A percentile compares a stretch with the other conserved stretches of the same genome.
Evolutionary conservation across 2,113 vertebrate species (phyloP).

Genomic region (Azemiops feae): DNA sequence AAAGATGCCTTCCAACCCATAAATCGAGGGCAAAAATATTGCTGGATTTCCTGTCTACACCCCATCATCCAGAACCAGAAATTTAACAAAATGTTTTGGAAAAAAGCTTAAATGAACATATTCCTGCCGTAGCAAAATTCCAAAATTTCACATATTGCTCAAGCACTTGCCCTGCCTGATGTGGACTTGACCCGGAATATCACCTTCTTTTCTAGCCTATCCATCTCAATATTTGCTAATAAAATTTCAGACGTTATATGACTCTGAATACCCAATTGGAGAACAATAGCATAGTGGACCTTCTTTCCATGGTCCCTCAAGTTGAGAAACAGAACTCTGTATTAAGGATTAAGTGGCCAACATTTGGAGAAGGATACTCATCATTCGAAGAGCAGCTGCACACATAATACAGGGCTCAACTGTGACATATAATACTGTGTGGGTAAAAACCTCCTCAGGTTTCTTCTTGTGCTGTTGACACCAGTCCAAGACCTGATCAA

Average conservation of each 20-base stretch:
- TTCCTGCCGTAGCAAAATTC: not conserved
- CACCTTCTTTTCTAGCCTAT: not conserved
- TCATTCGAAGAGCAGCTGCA: slow-evolving; percentile 85
- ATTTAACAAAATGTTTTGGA: not conserved
- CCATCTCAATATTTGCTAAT: not conserved
- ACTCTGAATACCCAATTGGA: not conserved
- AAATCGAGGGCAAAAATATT: not conserved
- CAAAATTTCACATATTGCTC: not conserved
- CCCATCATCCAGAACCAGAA: not conserved
- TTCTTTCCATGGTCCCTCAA: not conserved
- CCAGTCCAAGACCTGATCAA: slow-evolving; percentile 88
- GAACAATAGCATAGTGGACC: not conserved
- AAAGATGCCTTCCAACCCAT: not conserved
- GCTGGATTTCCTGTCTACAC: not conserved
- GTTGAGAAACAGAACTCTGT: not conserved
- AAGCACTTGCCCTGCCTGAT: not conserved
- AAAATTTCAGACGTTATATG: not conserved
- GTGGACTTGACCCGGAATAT: not conserved
- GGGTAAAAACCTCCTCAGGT: slow-evolving; percentile 71
- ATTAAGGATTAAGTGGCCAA: not conserved
- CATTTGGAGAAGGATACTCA: slow-evolving; percentile 83
- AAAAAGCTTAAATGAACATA: not conserved
- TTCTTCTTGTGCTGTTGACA: slow-evolving; percentile 67
- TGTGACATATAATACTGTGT: slow-evolving; percentile 83
- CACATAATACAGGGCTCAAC: slow-evolving; percentile 98